These are phyloP conservation scores for Drosophila algonquin DNA, from an alignment of 2,888 invertebrate species.

Conservation along the genomic window DNA sequence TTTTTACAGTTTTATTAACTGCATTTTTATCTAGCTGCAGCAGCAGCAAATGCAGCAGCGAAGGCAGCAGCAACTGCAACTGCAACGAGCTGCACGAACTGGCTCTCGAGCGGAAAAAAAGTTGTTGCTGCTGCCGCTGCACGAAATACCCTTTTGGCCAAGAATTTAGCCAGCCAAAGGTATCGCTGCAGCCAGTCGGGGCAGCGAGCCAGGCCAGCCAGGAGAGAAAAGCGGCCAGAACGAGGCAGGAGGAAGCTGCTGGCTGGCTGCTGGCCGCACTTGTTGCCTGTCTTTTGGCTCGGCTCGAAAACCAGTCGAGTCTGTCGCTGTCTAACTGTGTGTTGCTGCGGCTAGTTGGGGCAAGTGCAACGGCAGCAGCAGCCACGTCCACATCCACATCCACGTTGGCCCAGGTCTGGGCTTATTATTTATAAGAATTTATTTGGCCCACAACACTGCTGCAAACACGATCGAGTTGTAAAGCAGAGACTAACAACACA, in stretches of 20 bases:
- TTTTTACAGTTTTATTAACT: slow-evolving; percentile 83
- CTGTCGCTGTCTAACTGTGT: slow-evolving; percentile 68
- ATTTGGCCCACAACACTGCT: slow-evolving; percentile 70
- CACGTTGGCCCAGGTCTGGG: slow-evolving; percentile 66
- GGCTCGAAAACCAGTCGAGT: slow-evolving; percentile 69
- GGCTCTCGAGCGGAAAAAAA: slow-evolving; percentile 76
- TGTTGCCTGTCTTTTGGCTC: slow-evolving; percentile 35
- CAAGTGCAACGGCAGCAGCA: slow-evolving; percentile 51
- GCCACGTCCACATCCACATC: slow-evolving; percentile 15
- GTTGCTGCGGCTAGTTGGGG: slow-evolving; percentile 31
- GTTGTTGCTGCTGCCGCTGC: slow-evolving; percentile 61
- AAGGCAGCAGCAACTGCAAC: slow-evolving; percentile 33
- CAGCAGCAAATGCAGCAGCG: slow-evolving; percentile 18
- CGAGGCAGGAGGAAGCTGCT: slow-evolving; percentile 34
- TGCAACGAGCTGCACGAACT: slow-evolving; percentile 75
- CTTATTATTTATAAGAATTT: slow-evolving; percentile 76
- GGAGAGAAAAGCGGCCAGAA: neutral
- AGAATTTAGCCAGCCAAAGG: slow-evolving; percentile 68
- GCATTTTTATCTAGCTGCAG: slow-evolving; percentile 76
- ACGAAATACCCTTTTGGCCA: slow-evolving; percentile 80
- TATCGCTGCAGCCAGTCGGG: slow-evolving; percentile 25
- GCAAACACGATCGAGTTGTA: slow-evolving; percentile 72
- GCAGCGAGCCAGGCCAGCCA: too few species aligned
- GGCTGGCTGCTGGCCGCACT: slow-evolving; percentile 41
- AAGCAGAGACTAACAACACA: slow-evolving; percentile 29